phyloP scores from a whole-genome alignment of 2,888 invertebrate genomes.

The Malthinus flaveolus region DNA sequence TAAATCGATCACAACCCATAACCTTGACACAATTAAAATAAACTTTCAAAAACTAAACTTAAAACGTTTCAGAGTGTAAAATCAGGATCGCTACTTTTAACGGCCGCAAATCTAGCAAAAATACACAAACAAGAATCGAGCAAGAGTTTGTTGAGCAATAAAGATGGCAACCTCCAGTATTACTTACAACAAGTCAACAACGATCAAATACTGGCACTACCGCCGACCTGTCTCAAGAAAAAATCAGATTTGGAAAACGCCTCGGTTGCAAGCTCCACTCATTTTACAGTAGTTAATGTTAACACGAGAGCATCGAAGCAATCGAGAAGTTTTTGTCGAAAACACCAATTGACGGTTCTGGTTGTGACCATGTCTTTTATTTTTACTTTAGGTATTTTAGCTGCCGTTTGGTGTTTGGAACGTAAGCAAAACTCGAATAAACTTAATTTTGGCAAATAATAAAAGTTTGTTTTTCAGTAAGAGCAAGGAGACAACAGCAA shows the following conservation, averaged over 20 bases:
- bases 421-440: slow-evolving; percentile 64
- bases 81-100: slow-evolving; percentile 77
- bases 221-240: slow-evolving; percentile 49
- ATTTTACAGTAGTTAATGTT: slow-evolving; percentile 83
- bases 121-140: slow-evolving; percentile 42
- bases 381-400: slow-evolving; percentile 78
- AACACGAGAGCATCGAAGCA: slow-evolving; percentile 58
- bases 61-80: slow-evolving; percentile 71
- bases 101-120: slow-evolving; percentile 71
- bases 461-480: slow-evolving; percentile 44
- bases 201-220: slow-evolving; percentile 47
- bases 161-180: slow-evolving; percentile 48
- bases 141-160: slow-evolving; percentile 36
- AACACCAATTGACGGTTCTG: slow-evolving; percentile 79
- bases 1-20: too few species aligned
- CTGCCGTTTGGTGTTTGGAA: slow-evolving; percentile 82
- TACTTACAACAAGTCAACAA: slow-evolving; percentile 42
- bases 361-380: slow-evolving; percentile 82
- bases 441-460: background rate
- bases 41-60: background rate
- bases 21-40: too few species aligned
- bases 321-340: slow-evolving; percentile 71
- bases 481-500: slow-evolving; percentile 49
- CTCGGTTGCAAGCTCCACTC: slow-evolving; percentile 83
- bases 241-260: slow-evolving; percentile 63